Evolutionary conservation across 2,888 invertebrate genomes (phyloP), one percentile per base, ranked within the genome.

Genomic region (Scaptomyza flava): DNA sequence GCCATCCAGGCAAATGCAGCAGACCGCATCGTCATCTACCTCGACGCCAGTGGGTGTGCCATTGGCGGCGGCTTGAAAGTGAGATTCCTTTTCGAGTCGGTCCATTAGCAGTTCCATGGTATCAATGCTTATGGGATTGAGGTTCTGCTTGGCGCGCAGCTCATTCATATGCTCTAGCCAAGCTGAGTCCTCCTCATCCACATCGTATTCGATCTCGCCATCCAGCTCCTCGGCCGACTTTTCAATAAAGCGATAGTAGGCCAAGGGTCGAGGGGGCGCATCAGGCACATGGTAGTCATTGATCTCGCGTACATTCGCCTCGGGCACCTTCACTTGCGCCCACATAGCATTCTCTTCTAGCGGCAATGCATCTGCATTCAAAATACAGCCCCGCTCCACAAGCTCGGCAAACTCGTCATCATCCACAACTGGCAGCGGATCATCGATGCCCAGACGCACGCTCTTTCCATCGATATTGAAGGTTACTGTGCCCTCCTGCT

Each of bases 1-100:
- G 2, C 99, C 99, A 88, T 99, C 99, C 95, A 98, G 96, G 91
- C 99, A 99, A 81, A 99, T 99, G 89, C 98, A 98, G 91, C 99
- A 99, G 0, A 99, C 98, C 0, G 99, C 99, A 93, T 99, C 99
- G 89, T 99, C 99, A 86, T 99, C 99, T 6, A 97, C 97, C 1
- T 97, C 96, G 0, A 96, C 96, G 17, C 96, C 94, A 58, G 91
- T 94, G 90, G 94, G 95, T 41, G 94, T 96, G 87, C 93, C 96
- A 89, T 95, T 95, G 9, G 95, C 93, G 23, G 95, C 95, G 93
- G 94, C 89, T 41, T 98, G 97, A 91, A 98, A 98, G 91, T 97
- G 98, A 0, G 98, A 98, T 91, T 99, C 99, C 91, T 99, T 99
- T 90, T 99, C 99, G 79, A 99, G 93, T 60, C 99, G 94, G 92